Base-by-base conservation (phyloP, 2,113 vertebrate species). In the Polypterus senegalus region DNA sequence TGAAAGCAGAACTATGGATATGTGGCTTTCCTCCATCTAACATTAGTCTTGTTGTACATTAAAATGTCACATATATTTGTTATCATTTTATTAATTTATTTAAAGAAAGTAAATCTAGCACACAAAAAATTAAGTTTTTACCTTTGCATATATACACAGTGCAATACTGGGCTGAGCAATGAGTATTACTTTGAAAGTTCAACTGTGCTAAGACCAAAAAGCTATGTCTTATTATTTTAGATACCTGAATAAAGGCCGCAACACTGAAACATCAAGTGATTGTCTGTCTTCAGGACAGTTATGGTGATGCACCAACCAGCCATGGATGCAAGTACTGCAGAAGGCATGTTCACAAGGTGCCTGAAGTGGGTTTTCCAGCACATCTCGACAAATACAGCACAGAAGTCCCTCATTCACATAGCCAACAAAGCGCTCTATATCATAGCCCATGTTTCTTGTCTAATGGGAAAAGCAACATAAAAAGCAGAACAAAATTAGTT, bases 321-420 rank as follows among this genome's bases (percentile, higher is more conserved):
- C 82, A 9, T 85, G 86, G 76, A 94, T 94, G 58, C 90, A 95
- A 56, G 83, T 69, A 57, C 83, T 74, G 71, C 92, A 95, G 79
- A 88, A 94, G 2, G 89, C 88, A 0, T 93, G 91, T 47, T 94
- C 91, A 8, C 91, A 95, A 1, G 92, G 90, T 46, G 90, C 91
- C 79, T 94, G 91, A n/a, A 93, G 68, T 0, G 91, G 88, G 51
- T 90, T 86, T 66, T 92, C 83, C 1, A 92, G 61, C 65, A 94
- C 92, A 0, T 88, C 89, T 0, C 85, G 86, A 74, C 92, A 95
- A 68, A 93, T 88, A 63, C 87, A 91, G 75, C 92, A 94, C 9
- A 94, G 63, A 0, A 95, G 84, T 51, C 91, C 92, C 44, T 93
- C 90, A 0, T 93, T 94, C 56, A 94, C 91, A 0, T 89, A 92